Percentiles rank a stretch among this genome's conserved stretches.
Conservation (phyloP, 2,797 vertebrate species). For the Onychomys leucogaster region DNA sequence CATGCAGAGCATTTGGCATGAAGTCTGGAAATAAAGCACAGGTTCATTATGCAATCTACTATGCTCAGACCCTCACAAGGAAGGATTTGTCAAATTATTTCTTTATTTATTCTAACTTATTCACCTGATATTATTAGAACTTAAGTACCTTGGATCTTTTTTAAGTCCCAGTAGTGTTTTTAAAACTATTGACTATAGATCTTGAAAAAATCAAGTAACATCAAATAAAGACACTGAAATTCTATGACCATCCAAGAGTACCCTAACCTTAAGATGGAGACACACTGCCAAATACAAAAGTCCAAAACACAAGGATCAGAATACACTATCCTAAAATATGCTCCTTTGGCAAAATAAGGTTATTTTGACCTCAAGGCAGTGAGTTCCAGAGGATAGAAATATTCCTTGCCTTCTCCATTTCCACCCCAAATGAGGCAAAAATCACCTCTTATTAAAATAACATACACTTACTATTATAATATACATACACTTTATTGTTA, state of each 20-base stretch:
- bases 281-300: slow-evolving; percentile 37
- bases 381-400: background rate
- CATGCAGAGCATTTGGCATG: background rate
- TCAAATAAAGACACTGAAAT: background rate
- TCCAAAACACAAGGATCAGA: background rate
- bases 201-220: slow-evolving; percentile 21
- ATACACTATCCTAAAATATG: background rate
- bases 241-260: background rate
- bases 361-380: background rate
- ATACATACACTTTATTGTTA: background rate
- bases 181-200: background rate
- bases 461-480: background rate
- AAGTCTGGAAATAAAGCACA: background rate
- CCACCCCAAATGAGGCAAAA: background rate
- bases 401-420: background rate
- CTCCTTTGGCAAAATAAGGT: background rate
- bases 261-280: background rate
- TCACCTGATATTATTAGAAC: background rate
- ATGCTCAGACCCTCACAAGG: background rate
- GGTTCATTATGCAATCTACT: background rate
- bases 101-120: background rate
- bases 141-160: background rate
- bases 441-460: background rate
- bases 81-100: background rate
- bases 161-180: background rate